Percentiles rank a stretch among this genome's conserved stretches.
phyloP scores from a whole-genome alignment of 2,113 vertebrate genomes.

The Asarcornis scutulata region DNA sequence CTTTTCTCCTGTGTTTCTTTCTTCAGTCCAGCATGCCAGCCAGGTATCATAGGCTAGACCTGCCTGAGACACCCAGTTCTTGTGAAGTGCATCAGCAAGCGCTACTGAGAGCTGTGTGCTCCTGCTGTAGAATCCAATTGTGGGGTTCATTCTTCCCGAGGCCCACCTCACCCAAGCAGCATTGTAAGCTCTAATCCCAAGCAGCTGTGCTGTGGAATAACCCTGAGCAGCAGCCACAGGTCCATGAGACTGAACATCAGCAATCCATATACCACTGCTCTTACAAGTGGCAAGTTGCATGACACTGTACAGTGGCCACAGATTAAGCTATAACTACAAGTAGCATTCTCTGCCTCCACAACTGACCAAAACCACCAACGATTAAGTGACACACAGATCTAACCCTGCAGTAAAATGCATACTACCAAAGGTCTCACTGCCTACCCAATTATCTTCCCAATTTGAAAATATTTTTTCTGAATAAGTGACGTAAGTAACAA shows the following conservation, averaged over 20 bases:
- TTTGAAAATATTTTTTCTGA: neutral
- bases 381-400: neutral
- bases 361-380: neutral
- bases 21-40: neutral
- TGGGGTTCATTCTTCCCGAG: neutral
- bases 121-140: neutral
- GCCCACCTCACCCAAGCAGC: neutral
- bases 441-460: neutral
- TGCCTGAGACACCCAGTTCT: neutral
- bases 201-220: neutral
- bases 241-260: neutral
- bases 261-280: neutral
- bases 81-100: neutral
- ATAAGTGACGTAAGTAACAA: neutral
- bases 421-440: neutral
- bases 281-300: neutral
- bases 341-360: neutral
- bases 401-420: neutral
- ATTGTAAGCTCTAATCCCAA: neutral
- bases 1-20: neutral
- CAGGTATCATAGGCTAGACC: neutral
- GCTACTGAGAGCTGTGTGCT: neutral
- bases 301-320: neutral
- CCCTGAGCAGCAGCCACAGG: neutral
- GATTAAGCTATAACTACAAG: neutral